Conservation (phyloP, 1,140 invertebrate species). For the Brachionus sp. region DNA sequence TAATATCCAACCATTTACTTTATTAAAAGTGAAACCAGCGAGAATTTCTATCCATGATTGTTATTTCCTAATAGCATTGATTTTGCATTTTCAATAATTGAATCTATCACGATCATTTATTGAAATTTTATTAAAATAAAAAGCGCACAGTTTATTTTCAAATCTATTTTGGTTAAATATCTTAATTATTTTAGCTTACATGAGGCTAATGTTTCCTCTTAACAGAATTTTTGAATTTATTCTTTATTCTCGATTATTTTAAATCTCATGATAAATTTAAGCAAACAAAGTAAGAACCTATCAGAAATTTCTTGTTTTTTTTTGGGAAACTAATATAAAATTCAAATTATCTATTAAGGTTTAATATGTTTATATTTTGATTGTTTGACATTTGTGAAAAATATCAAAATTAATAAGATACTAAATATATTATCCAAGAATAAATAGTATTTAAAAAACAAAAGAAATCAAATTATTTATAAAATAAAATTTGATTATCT, state of each 20-base stretch:
- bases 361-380: too few species aligned
- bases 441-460: too few species aligned
- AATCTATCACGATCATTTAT: not conserved
- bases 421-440: too few species aligned
- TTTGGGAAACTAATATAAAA: too few species aligned
- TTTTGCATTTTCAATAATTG: not conserved
- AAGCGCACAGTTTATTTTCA: not conserved
- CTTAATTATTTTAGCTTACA: not conserved
- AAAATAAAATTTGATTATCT: too few species aligned
- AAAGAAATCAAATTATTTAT: too few species aligned
- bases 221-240: not conserved
- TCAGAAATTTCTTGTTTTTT: too few species aligned
- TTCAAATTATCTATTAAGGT: too few species aligned
- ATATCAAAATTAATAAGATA: too few species aligned
- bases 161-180: not conserved
- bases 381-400: too few species aligned
- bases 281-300: not conserved
- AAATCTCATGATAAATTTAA: not conserved
- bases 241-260: not conserved
- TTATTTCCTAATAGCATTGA: not conserved
- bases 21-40: not conserved
- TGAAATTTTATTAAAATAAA: not conserved
- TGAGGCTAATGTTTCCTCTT: not conserved
- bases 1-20: not conserved
- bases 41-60: not conserved